Percentiles rank a stretch among this genome's conserved stretches.
Conservation (phyloP, 2,888 invertebrate species). For the Tenthredo scrophulariae region DNA sequence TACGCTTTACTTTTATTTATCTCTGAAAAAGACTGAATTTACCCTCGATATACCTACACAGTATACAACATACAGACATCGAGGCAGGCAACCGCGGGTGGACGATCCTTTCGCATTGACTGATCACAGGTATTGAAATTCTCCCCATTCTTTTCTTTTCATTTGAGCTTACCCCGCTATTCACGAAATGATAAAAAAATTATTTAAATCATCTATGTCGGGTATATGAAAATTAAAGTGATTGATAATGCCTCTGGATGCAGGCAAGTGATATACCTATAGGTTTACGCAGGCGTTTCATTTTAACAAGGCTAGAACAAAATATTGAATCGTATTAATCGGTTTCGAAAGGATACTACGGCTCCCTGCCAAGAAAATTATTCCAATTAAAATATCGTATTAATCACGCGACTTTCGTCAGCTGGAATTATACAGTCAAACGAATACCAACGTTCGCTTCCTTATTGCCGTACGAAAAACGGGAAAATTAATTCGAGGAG, state of each 20-base stretch:
- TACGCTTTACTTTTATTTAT: conserved; percentile 70
- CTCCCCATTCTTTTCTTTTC: conserved; percentile 11
- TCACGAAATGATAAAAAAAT: background rate
- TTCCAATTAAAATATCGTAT: conserved; percentile 50
- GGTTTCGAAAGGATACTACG: conserved; percentile 9
- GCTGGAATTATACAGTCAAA: conserved; percentile 6
- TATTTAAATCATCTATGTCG: conserved; percentile 33
- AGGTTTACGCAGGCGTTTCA: background rate
- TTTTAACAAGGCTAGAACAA: background rate
- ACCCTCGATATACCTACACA: conserved; percentile 21
- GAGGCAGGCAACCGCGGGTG: background rate
- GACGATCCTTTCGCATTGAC: conserved; percentile 36
- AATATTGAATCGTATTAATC: conserved; percentile 30
- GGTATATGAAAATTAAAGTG: conserved; percentile 13
- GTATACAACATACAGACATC: conserved; percentile 6
- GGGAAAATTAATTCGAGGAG: background rate
- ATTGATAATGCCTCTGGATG: background rate
- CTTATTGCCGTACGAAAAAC: background rate
- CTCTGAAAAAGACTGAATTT: conserved; percentile 63
- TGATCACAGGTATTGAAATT: conserved; percentile 47
- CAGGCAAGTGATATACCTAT: background rate
- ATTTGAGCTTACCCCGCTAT: conserved; percentile 1
- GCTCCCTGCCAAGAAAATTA: background rate
- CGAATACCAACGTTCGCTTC: background rate
- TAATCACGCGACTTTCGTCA: conserved; percentile 29